Conservation (phyloP, 1,140 invertebrate genomes). For the Sinella curviseta region DNA sequence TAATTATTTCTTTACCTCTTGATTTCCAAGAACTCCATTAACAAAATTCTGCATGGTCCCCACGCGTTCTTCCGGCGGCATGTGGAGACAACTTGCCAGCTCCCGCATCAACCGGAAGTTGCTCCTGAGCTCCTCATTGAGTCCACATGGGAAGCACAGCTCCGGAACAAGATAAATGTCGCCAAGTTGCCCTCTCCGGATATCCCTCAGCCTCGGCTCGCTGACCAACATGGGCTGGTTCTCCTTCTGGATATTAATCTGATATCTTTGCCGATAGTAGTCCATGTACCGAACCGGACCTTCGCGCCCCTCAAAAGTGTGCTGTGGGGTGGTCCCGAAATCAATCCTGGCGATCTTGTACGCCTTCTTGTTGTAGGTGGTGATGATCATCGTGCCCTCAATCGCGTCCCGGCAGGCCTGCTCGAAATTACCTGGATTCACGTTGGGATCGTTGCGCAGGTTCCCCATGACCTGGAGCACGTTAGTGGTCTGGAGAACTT, state of each 20-base stretch:
- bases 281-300: constrained; percentile 53
- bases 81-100: constrained; percentile 53
- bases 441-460: background rate
- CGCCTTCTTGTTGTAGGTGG: constrained; percentile 68
- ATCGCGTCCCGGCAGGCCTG: constrained; percentile 54
- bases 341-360: too few relatives aligned
- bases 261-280: constrained; percentile 28
- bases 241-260: constrained; percentile 41
- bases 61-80: constrained; percentile 51
- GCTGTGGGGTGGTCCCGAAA: too few relatives aligned
- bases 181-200: too few relatives aligned
- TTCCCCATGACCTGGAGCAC: background rate
- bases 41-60: too few relatives aligned
- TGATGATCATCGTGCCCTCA: constrained; percentile 57
- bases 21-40: background rate
- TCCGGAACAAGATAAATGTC: too few relatives aligned
- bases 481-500: background rate
- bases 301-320: constrained; percentile 66
- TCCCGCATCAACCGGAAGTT: constrained; percentile 53
- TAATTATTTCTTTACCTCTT: too few relatives aligned
- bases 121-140: constrained; percentile 50
- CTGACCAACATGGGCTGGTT: constrained; percentile 47
- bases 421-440: constrained; percentile 53
- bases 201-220: constrained; percentile 38
- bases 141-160: constrained; percentile 54